Base-by-base conservation (phyloP, 2,113 vertebrate genomes). In the Phalacrocorax pelagicus region DNA sequence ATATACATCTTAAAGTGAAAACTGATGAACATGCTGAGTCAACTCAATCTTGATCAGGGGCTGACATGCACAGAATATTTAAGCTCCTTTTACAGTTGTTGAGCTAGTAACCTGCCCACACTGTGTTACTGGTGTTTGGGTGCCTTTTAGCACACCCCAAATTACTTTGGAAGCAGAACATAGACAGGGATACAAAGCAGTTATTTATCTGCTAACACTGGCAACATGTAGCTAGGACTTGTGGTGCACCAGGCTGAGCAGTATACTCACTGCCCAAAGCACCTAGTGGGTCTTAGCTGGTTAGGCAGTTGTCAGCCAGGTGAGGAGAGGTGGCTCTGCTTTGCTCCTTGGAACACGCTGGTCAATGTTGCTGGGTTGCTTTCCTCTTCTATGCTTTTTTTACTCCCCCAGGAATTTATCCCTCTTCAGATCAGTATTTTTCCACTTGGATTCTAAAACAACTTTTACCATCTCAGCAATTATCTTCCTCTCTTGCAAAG, bases 211-310 rank as follows among this genome's bases (percentile, higher is more conserved):
- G 3, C 27, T 54, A 32, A 38, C 10, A 49, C 1, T 2, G 21
- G 15, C 40, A 57, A 19, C 0, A 0, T 1, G 3, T 24, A 62
- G 10, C 24, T 69, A 26, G 24, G 26, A 29, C 8, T 81, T 1
- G 1, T 40, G 47, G 16, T 42, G 15, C 54, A 32, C 10, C 24
- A 80, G 42, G 11, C 24, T 38, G 44, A 88, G 30, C 30, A 47
- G 27, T 32, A 2, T 10, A 6, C 17, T 89, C 3, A 0, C 59
- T 19, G 21, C 17, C 11, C 32, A 46, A 16, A 75, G 36, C 47
- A 62, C 12, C 12, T 24, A 51, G 29, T 9, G 79, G 23, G n/a
- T 46, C 5, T 24, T 59, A 63, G 49, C 34, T 81, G 49, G 15
- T 30, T 4, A 9, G 54, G 12, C 29, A 61, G 44, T 42, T 3